phyloP scores from a whole-genome alignment of 1,140 invertebrate genomes.

The Centruroides vittatus region DNA sequence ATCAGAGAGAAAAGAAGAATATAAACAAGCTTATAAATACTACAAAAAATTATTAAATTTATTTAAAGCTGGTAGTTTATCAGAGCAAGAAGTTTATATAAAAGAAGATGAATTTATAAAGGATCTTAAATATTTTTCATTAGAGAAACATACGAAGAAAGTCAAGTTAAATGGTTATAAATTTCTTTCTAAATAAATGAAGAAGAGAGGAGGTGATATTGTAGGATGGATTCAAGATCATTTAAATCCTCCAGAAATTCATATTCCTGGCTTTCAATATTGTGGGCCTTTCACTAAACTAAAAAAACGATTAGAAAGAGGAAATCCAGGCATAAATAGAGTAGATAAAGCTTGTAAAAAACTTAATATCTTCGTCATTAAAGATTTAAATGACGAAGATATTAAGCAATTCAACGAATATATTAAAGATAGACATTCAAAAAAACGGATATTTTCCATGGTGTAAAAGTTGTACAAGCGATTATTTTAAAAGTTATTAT shows the following conservation, averaged over 20 bases:
- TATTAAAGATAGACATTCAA: too few relatives aligned
- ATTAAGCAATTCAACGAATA: too few relatives aligned
- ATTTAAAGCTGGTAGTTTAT: neutral
- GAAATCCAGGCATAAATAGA: conserved; percentile 30
- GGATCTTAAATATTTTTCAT: neutral
- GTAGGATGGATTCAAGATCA: neutral
- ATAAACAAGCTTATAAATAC: neutral
- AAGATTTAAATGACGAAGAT: too few relatives aligned
- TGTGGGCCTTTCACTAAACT: conserved; percentile 35
- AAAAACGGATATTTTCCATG: too few relatives aligned
- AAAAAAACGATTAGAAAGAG: conserved; percentile 26
- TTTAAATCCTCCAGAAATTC: conserved; percentile 23
- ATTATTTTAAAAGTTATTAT: too few relatives aligned
- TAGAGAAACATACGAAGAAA: conserved; percentile 3
- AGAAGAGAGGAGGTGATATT: neutral
- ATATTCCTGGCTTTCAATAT: conserved; percentile 33
- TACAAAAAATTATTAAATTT: neutral
- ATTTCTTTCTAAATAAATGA: neutral
- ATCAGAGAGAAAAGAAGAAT: neutral
- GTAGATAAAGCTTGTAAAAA: conserved; percentile 31
- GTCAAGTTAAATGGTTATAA: neutral
- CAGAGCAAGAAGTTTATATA: too few relatives aligned
- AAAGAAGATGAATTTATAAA: too few relatives aligned
- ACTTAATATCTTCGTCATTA: too few relatives aligned
- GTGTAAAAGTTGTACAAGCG: too few relatives aligned